Percentiles rank a stretch among this genome's conserved stretches.
These are phyloP conservation scores for Enteromius paludinosus DNA, from an alignment of 2,797 vertebrate genomes.

Conservation along the genomic window DNA sequence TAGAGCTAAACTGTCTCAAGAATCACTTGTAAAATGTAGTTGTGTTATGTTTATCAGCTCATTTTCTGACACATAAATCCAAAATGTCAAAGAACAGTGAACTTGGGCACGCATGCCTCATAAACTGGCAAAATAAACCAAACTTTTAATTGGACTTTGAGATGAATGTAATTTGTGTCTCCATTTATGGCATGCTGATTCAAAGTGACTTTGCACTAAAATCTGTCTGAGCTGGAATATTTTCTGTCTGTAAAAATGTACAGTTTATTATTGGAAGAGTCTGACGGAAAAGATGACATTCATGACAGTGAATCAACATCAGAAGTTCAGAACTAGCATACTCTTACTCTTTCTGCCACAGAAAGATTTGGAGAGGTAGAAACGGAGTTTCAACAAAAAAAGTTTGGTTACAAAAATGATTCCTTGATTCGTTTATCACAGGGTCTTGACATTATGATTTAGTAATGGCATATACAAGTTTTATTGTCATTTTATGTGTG, in stretches of 20 bases:
- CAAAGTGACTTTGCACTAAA: not conserved
- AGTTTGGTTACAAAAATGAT: not conserved
- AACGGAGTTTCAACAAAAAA: not conserved
- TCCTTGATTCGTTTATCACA: not conserved
- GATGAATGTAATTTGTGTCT: not conserved
- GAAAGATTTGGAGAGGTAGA: not conserved
- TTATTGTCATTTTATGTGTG: not conserved
- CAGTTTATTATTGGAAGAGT: too few species aligned
- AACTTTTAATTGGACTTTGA: conserved; percentile 6
- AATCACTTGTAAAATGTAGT: not conserved
- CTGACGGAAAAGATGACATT: not conserved
- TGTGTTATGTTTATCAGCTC: not conserved
- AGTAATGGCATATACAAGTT: not conserved
- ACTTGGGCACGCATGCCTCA: not conserved
- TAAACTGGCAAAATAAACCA: not conserved
- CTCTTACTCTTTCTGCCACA: not conserved
- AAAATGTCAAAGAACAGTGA: not conserved
- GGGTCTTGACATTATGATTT: not conserved
- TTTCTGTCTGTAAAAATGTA: not conserved
- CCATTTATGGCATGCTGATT: conserved; percentile 3
- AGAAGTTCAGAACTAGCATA: not conserved
- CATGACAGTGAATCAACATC: not conserved
- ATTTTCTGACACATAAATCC: too few species aligned
- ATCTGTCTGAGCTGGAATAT: not conserved
- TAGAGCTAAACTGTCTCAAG: not conserved